Percentiles rank a stretch among this genome's conserved stretches.
phyloP scores from a whole-genome alignment of 2,888 invertebrate species.

The Silvanus unidentatus region DNA sequence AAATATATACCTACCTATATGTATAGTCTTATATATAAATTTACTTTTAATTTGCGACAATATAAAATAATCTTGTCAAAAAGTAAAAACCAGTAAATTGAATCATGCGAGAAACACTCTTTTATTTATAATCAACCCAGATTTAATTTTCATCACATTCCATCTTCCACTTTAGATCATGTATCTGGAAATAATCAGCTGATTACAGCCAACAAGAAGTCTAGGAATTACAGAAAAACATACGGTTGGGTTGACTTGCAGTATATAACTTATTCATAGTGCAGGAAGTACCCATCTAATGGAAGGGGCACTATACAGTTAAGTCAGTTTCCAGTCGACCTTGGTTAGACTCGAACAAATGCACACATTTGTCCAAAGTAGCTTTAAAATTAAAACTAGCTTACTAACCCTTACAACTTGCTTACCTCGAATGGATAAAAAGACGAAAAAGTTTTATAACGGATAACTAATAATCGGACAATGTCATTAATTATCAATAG shows the following conservation, averaged over 20 bases:
- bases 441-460: not conserved
- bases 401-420: not conserved
- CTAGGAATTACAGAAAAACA: constrained; percentile 4
- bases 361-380: not conserved
- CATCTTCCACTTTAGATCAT: too few relatives aligned
- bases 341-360: constrained; percentile 2
- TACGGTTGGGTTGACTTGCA: constrained; percentile 3
- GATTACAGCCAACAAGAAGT: constrained; percentile 14
- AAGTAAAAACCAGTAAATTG: too few relatives aligned
- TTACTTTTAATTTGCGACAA: too few relatives aligned
- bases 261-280: constrained; percentile 8
- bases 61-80: too few relatives aligned
- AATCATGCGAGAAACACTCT: too few relatives aligned
- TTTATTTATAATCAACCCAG: too few relatives aligned
- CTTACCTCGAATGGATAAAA: not conserved
- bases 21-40: too few relatives aligned
- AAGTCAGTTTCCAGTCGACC: constrained; percentile 1
- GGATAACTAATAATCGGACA: not conserved
- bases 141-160: too few relatives aligned
- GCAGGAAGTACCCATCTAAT: constrained; percentile 13
- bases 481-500: not conserved
- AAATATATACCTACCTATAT: too few relatives aligned
- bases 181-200: constrained; percentile 11
- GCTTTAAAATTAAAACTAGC: not conserved
- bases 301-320: constrained; percentile 1